These are phyloP conservation scores for Drosophila serrata DNA, from an alignment of 1,140 invertebrate species.

Conservation along the genomic window DNA sequence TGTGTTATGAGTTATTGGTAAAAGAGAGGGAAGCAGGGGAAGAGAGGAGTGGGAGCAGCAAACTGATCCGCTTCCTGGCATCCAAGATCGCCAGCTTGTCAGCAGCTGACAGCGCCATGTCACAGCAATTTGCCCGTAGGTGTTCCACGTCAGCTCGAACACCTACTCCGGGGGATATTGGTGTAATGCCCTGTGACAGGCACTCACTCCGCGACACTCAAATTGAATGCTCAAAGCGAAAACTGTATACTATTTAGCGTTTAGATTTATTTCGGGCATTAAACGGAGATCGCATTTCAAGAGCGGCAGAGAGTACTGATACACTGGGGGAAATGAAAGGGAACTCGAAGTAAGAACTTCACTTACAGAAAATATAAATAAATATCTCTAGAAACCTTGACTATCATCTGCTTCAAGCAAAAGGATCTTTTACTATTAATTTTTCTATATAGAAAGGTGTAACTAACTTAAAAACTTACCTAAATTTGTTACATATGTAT, in stretches of 20 bases:
- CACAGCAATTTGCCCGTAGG: conserved; percentile 80
- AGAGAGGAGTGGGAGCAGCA: conserved; percentile 32
- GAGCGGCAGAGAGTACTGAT: conserved; percentile 17
- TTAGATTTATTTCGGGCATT: conserved; percentile 81
- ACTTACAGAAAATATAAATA: not conserved
- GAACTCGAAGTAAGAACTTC: not conserved
- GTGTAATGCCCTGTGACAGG: conserved; percentile 60
- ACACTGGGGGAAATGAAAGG: not conserved
- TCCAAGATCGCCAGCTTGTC: conserved; percentile 62
- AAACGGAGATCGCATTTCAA: conserved; percentile 76
- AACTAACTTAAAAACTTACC: not conserved
- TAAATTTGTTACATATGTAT: not conserved
- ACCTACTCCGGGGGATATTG: conserved; percentile 52
- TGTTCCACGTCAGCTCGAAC: conserved; percentile 44
- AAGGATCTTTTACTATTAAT: not conserved
- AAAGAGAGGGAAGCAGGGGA: not conserved
- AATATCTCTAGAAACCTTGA: too few relatives aligned
- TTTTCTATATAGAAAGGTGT: not conserved
- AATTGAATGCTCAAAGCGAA: conserved; percentile 67
- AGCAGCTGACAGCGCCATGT: conserved; percentile 82
- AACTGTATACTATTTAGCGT: conserved; percentile 71
- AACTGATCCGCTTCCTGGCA: conserved; percentile 73
- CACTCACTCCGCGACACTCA: conserved; percentile 44
- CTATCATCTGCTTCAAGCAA: not conserved
- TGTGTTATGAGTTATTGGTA: conserved; percentile 79